Conservation (phyloP, 2,888 invertebrate genomes). For the Chironomus riparius region DNA sequence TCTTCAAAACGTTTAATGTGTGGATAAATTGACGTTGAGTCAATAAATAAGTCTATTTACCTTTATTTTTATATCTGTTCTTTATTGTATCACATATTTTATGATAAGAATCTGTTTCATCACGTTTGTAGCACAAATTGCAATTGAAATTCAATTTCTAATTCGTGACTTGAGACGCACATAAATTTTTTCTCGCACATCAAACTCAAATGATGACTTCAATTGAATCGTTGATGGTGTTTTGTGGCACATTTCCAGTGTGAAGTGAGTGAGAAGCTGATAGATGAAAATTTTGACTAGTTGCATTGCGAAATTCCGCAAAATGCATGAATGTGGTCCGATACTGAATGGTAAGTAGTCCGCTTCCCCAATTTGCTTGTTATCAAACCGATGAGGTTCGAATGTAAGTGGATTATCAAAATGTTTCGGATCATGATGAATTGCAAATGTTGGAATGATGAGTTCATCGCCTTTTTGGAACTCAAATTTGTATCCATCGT, state of each 20-base stretch:
- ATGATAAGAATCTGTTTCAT: too few relatives aligned
- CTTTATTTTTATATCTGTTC: too few relatives aligned
- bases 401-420: constrained; percentile 49
- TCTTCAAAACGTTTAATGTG: neutral
- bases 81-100: too few relatives aligned
- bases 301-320: constrained; percentile 31
- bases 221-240: neutral
- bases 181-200: neutral
- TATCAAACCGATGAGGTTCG: constrained; percentile 51
- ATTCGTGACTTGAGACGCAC: neutral
- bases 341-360: constrained; percentile 47
- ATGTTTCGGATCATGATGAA: constrained; percentile 46
- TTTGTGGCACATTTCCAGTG: constrained; percentile 8
- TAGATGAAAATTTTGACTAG: constrained; percentile 7
- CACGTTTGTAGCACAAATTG: too few relatives aligned
- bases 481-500: constrained; percentile 29
- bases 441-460: constrained; percentile 40
- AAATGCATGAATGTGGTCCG: constrained; percentile 56
- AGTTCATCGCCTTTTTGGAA: constrained; percentile 30
- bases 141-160: neutral
- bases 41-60: neutral
- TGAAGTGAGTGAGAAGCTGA: neutral
- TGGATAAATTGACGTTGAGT: neutral
- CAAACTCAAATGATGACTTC: neutral
- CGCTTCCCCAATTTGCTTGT: constrained; percentile 47